Conservation (phyloP, 1,140 invertebrate species). For the Apis florea region DNA sequence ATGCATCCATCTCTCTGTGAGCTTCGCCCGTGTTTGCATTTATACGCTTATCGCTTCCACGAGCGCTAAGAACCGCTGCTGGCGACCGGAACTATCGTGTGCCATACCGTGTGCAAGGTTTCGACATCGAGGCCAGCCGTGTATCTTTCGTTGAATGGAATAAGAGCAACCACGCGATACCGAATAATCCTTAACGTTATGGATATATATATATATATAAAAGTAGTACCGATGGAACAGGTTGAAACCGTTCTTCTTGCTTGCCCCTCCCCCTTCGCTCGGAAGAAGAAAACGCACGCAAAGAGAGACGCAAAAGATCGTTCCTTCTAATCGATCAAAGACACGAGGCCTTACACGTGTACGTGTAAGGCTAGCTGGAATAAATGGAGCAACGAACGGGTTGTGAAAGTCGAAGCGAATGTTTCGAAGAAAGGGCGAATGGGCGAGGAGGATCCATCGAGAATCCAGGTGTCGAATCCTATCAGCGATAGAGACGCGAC, state of each 20-base stretch:
- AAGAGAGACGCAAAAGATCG: no score
- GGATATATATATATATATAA: neutral
- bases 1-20: conserved; percentile 37
- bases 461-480: conserved; percentile 33
- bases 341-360: no score
- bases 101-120: neutral
- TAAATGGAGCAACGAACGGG: no score
- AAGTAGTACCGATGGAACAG: neutral
- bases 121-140: neutral
- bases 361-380: no score
- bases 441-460: conserved; percentile 6
- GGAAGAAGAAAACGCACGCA: no score
- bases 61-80: conserved; percentile 27
- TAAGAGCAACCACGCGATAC: neutral
- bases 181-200: no score
- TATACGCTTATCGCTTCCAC: conserved; percentile 45
- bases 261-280: no score
- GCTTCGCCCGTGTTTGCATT: conserved; percentile 40
- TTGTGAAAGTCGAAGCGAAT: no score
- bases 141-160: neutral
- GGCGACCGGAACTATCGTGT: conserved; percentile 34
- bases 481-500: conserved; percentile 9
- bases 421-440: neutral
- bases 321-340: no score
- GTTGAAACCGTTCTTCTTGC: neutral